These are phyloP conservation scores for Neopelma chrysocephalum DNA, from an alignment of 2,797 vertebrate genomes.

Conservation along the genomic window DNA sequence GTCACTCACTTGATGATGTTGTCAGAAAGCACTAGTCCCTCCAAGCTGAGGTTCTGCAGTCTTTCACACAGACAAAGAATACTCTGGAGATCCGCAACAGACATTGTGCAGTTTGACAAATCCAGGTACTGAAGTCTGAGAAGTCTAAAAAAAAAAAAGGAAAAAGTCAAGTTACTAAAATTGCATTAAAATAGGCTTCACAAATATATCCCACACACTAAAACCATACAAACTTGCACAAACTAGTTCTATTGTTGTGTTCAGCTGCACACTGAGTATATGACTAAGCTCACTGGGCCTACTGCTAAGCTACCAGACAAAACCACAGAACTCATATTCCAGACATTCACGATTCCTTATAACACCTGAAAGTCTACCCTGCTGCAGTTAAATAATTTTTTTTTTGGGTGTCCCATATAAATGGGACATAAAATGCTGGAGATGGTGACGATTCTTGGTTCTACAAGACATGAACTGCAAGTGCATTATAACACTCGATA, in stretches of 20 bases:
- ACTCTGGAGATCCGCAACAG: conserved; percentile 75
- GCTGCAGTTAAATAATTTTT: background rate
- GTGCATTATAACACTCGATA: background rate
- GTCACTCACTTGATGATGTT: conserved; percentile 77
- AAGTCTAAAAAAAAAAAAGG: conserved; percentile 58
- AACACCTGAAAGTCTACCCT: background rate
- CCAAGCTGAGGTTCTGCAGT: conserved; percentile 87
- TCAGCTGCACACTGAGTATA: background rate
- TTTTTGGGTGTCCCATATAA: background rate
- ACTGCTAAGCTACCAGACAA: background rate
- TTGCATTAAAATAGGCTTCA: background rate
- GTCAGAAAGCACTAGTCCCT: conserved; percentile 88
- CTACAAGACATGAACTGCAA: background rate
- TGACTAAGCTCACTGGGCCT: background rate
- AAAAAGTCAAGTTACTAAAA: background rate
- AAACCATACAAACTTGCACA: background rate
- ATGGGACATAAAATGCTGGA: background rate
- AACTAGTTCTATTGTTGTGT: background rate
- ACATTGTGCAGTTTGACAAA: conserved; percentile 86
- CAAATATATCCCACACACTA: background rate
- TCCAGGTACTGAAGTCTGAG: conserved; percentile 87
- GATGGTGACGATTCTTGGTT: background rate
- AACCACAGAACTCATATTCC: background rate
- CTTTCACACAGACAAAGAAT: conserved; percentile 80
- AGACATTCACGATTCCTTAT: background rate